Evolutionary conservation across 92 coral and sea anemone species (phyloP).

Genomic region (Paragorgia papillata): DNA sequence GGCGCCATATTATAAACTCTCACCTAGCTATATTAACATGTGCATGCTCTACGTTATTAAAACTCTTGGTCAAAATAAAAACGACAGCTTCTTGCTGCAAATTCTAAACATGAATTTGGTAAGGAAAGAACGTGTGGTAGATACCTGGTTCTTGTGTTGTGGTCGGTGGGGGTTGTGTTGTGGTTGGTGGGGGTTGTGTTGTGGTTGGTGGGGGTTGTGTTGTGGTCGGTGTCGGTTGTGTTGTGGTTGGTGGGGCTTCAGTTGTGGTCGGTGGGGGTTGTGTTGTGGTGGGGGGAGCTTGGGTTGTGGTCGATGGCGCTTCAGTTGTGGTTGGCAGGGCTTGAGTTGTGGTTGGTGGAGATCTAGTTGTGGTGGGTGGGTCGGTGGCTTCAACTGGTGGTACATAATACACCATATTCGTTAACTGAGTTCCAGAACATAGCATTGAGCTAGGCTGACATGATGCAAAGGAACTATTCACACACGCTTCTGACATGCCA

Average conservation of each 20-base stretch:
- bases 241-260: background rate
- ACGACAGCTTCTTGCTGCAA: no score
- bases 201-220: background rate
- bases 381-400: background rate
- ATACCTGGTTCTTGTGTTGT: no score
- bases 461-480: background rate
- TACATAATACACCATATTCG: background rate
- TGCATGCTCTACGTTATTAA: no score
- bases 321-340: background rate
- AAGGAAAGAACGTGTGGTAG: no score
- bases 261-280: background rate
- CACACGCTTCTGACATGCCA: constrained; percentile 1
- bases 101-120: no score
- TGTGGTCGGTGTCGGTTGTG: background rate
- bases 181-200: background rate
- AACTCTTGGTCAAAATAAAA: no score
- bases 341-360: background rate
- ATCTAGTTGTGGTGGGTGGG: constrained; percentile 5
- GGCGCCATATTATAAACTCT: no score
- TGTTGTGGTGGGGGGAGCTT: background rate
- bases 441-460: background rate
- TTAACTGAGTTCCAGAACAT: constrained; percentile 30
- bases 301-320: background rate
- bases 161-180: background rate
- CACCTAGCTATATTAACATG: no score